Evolutionary conservation across 1,140 invertebrate genomes (phyloP).

Genomic region (Hyposmocoma kahamanoa): DNA sequence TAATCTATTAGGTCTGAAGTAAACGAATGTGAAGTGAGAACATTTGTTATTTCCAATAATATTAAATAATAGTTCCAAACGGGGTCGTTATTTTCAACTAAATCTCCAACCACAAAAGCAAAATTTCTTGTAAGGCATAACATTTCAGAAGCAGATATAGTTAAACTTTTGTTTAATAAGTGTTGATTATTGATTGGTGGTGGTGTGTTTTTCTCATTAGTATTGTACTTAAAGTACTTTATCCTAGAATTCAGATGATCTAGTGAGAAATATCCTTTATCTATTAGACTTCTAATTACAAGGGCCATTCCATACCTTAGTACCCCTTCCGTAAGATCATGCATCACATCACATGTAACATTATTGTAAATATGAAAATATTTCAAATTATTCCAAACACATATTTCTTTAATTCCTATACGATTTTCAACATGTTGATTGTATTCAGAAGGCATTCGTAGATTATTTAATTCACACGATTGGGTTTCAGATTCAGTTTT

Average conservation of each 20-base stretch:
- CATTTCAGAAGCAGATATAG: slow-evolving; percentile 38
- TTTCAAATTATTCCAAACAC: slow-evolving; percentile 33
- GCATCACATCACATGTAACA: slow-evolving; percentile 45
- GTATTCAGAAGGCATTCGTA: too few relatives aligned
- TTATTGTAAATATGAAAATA: slow-evolving; percentile 49
- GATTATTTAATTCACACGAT: too few relatives aligned
- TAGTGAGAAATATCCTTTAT: slow-evolving; percentile 10
- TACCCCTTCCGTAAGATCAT: slow-evolving; percentile 54
- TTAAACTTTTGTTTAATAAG: slow-evolving; percentile 27
- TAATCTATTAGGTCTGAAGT: too few relatives aligned
- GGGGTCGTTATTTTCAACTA: slow-evolving; percentile 22
- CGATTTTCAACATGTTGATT: too few relatives aligned
- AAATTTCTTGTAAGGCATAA: slow-evolving; percentile 28
- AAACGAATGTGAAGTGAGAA: too few relatives aligned
- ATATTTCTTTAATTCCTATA: slow-evolving; percentile 46
- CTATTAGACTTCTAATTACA: slow-evolving; percentile 33
- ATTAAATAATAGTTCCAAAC: slow-evolving; percentile 18
- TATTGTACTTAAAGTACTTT: slow-evolving; percentile 1
- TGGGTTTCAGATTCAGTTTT: too few relatives aligned
- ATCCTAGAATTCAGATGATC: slow-evolving; percentile 18
- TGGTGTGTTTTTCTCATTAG: slow-evolving; percentile 4
- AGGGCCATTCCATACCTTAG: slow-evolving; percentile 38
- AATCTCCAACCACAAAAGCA: slow-evolving; percentile 34
- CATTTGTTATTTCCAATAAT: slow-evolving; percentile 4
- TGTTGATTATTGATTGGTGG: too few relatives aligned